Percentiles rank a stretch among this genome's conserved stretches.
These are phyloP conservation scores for Brevimyrus niger DNA, from an alignment of 2,113 vertebrate species.

Conservation along the genomic window DNA sequence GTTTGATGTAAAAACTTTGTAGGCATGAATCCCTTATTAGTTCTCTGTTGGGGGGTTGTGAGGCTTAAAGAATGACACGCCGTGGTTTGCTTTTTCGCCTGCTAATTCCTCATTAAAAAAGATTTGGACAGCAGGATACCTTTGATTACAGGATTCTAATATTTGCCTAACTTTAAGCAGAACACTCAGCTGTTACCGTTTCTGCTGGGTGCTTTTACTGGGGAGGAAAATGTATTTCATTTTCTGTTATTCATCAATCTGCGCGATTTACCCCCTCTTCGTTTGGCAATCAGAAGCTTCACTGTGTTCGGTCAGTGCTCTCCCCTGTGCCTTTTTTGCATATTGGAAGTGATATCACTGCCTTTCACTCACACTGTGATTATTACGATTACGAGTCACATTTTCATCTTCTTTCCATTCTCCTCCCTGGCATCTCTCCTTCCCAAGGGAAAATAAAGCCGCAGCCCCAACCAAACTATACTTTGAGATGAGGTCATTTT, in stretches of 20 bases:
- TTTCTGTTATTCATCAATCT: constrained; percentile 22
- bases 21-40: constrained; percentile 38
- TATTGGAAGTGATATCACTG: neutral
- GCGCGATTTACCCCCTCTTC: neutral
- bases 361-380: neutral
- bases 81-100: constrained; percentile 42
- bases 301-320: neutral
- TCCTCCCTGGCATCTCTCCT: constrained; percentile 29
- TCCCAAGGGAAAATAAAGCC: constrained; percentile 24
- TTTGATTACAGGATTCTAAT: constrained; percentile 49
- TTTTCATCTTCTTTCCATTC: neutral
- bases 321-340: neutral
- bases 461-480: constrained; percentile 36
- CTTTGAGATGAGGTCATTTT: constrained; percentile 55
- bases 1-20: constrained; percentile 36
- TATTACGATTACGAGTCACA: constrained; percentile 4
- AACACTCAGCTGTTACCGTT: constrained; percentile 39
- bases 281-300: neutral
- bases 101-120: constrained; percentile 56
- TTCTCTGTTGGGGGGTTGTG: constrained; percentile 20
- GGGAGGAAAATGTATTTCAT: constrained; percentile 31
- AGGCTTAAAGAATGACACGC: constrained; percentile 34
- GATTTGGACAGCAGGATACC: constrained; percentile 45
- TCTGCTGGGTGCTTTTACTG: constrained; percentile 30
- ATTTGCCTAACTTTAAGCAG: constrained; percentile 46